These are phyloP conservation scores for Ploceus nigricollis DNA, from an alignment of 2,113 vertebrate genomes.

Conservation along the genomic window DNA sequence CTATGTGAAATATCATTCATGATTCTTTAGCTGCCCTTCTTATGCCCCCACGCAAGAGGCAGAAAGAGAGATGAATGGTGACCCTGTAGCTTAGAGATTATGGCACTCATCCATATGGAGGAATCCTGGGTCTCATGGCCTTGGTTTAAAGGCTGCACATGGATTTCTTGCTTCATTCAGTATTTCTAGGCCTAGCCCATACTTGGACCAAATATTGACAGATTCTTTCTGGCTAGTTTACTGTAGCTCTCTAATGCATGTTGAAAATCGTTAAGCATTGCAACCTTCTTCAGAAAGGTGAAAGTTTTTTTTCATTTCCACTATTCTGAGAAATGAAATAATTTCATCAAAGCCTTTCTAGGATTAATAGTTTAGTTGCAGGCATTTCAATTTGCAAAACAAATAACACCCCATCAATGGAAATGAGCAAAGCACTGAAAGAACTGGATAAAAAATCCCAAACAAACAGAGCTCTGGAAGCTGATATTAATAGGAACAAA, in stretches of 20 bases:
- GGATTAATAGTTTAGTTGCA: constrained; percentile 30
- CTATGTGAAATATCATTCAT: not conserved
- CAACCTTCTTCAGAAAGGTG: not conserved
- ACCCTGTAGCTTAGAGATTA: not conserved
- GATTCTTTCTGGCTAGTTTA: not conserved
- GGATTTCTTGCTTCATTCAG: not conserved
- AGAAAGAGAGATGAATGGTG: not conserved
- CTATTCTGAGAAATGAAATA: not conserved
- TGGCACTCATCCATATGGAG: not conserved
- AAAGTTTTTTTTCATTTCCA: not conserved
- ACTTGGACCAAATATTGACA: not conserved
- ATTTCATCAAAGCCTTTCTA: not conserved
- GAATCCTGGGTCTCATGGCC: not conserved
- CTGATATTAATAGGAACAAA: not conserved
- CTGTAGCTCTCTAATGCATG: not conserved
- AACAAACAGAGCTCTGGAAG: not conserved
- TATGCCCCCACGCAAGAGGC: fast-evolving
- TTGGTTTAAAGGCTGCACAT: not conserved
- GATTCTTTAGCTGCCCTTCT: not conserved
- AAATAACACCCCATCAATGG: not conserved
- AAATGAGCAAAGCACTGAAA: not conserved
- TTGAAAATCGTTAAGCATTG: not conserved
- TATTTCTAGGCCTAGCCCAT: not conserved
- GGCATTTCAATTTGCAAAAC: constrained; percentile 38
- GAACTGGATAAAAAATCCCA: not conserved